Evolutionary conservation across 2,888 invertebrate species (phyloP), one percentile per base, ranked within the genome.

Genomic region (Drosophila subsilvestris): DNA sequence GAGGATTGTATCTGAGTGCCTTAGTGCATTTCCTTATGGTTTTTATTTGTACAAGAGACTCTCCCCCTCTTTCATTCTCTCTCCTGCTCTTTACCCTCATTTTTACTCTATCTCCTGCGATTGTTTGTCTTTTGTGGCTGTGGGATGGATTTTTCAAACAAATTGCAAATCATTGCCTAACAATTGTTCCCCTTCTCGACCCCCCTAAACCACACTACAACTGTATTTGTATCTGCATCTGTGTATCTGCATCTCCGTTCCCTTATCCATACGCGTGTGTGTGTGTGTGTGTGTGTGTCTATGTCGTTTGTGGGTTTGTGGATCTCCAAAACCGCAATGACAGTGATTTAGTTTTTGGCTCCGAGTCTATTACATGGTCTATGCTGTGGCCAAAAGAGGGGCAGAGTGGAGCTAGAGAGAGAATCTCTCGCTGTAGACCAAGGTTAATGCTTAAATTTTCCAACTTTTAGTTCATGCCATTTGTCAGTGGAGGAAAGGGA

Each of bases 81-180:
- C 14, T n/a, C 44, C 3, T 37, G 37, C 45, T 2, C 51, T 20
- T 7, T 5, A n/a, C 18, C 25, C 53, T 69, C 48, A 47, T 32
- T 10, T 32, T 1, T 32, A n/a, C 17, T 29, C 27, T 9, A 22
- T 32, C 47, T 37, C 20, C 22, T 17, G 25, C 45, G 43, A 57
- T 65, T 79, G 79, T 88, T 89, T 87, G 86, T 80, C 79, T 82
- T 68, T 72, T 89, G 89, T 76, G 89, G 86, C 80, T 89, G 83
- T 78, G 86, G 7, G 79, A 82, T 86, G 86, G 89, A 89, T 86
- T 86, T 86, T 88, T 86, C 89, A 86, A 89, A 80, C 89, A 88
- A 86, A 86, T 86, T 86, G 86, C 86, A 86, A 86, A 86, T 86
- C 89, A 86, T 86, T 86, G 89, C 88, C 86, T 79, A 89, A 88